Base-by-base conservation (phyloP, 2,888 invertebrate species). In the Eurytoma adleriae region DNA sequence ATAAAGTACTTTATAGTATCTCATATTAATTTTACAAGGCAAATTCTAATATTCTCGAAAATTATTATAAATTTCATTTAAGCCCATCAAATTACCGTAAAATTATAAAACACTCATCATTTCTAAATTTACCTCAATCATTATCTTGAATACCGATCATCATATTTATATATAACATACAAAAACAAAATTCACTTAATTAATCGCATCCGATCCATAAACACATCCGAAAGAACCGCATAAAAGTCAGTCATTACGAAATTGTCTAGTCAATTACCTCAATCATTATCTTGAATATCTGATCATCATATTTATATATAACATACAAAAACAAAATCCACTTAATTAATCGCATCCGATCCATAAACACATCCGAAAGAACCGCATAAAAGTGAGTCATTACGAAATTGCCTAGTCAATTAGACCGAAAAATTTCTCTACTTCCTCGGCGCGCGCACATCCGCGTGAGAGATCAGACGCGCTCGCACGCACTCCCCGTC, bases 361-460 rank as follows among this genome's bases (percentile, higher is more conserved):
- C 30, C 16, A 52, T 52, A 52, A 52, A 52, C 52, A 52, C 52
- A 52, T 1, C 52, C 30, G 16, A 52, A 16, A 52, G 14, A 52
- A 52, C 1, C 16, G 16, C 16, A 27, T 27, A 3, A 27, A 27
- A 61, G 7, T 14, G 13, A 61, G 30, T 14, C 0, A 30, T 61
- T 18, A 57, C 57, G 20, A 56, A 57, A 57, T 57, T 18, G 18
- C 10, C 13, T 24, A 59, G 50, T 50, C 50, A 52, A 52, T 24
- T 24, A 40, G 13, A 62, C 30, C 62, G 27, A 62, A 68, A 20
- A 54, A 68, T 54, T 54, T 24, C 68, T 62, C 30, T 24, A 62
- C n/a, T 68, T 54, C 54, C 5, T 20, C 50, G 18, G 50, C 50
- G 18, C 18, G n/a, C n/a, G 54, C 48, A 24, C 20, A 59, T 7